These are phyloP conservation scores for Oryzias sinensis DNA, from an alignment of 2,797 vertebrate genomes.

Conservation along the genomic window DNA sequence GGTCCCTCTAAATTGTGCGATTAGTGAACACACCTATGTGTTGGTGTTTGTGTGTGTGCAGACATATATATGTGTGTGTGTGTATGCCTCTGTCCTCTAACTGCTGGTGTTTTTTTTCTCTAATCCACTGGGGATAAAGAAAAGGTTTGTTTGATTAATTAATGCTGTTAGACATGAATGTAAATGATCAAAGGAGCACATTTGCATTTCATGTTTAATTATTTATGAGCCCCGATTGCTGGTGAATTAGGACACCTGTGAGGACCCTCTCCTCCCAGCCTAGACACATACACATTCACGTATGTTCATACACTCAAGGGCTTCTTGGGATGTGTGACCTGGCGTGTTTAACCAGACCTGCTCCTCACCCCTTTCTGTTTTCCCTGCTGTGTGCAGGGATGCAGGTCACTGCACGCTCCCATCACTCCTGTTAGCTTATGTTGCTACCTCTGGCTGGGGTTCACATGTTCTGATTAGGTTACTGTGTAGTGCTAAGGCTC, in stretches of 20 bases:
- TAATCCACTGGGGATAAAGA: constrained; percentile 65
- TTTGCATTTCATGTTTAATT: constrained; percentile 75
- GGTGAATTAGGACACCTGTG: constrained; percentile 75
- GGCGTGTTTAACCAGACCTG: constrained; percentile 61
- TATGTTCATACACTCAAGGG: constrained; percentile 9
- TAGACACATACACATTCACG: constrained; percentile 34
- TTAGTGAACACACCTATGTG: constrained; percentile 40
- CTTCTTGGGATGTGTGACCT: constrained; percentile 59
- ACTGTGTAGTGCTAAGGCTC: constrained; percentile 65
- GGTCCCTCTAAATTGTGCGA: constrained; percentile 54
- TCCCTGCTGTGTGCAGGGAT: constrained; percentile 45
- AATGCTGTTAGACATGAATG: constrained; percentile 76
- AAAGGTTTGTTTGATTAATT: constrained; percentile 80
- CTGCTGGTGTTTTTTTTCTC: constrained; percentile 31
- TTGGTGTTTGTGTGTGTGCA: constrained; percentile 11
- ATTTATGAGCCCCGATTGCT: constrained; percentile 72
- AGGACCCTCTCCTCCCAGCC: constrained; percentile 46
- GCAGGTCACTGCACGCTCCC: constrained; percentile 70
- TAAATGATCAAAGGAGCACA: constrained; percentile 73
- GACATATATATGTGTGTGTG: background rate
- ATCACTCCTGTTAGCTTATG: constrained; percentile 69
- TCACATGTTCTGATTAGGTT: constrained; percentile 75
- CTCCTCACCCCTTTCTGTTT: constrained; percentile 46
- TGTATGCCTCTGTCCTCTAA: constrained; percentile 18
- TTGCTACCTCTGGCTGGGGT: constrained; percentile 56